A percentile compares a stretch with the other conserved stretches of the same genome.
phyloP scores from a whole-genome alignment of 2,113 vertebrate genomes.

The Gulo gulo region DNA sequence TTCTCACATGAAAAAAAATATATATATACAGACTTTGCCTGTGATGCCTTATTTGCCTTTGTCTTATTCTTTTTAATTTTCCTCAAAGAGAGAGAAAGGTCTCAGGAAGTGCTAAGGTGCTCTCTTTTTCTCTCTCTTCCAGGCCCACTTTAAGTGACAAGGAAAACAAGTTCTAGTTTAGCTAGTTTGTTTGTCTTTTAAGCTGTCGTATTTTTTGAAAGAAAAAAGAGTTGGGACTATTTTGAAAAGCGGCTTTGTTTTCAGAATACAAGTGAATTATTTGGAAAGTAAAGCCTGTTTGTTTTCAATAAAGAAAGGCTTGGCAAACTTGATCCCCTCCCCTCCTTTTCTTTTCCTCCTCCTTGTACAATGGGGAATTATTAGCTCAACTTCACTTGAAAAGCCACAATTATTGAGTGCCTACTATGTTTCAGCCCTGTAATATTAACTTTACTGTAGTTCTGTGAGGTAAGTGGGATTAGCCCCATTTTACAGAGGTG shows the following conservation, averaged over 20 bases:
- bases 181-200: background rate
- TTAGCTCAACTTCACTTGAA: background rate
- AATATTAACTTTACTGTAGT: background rate
- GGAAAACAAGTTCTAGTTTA: conserved; percentile 27
- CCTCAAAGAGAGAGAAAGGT: background rate
- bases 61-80: conserved; percentile 61
- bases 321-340: background rate
- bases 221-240: background rate
- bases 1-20: conserved; percentile 46
- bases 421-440: background rate
- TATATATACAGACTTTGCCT: background rate
- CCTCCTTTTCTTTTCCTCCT: background rate
- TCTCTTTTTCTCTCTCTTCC: background rate
- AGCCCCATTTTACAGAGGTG: background rate
- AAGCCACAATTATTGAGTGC: background rate
- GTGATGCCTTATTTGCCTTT: conserved; percentile 45
- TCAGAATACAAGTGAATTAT: conserved; percentile 43
- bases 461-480: background rate
- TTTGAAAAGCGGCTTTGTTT: conserved; percentile 53
- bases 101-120: background rate
- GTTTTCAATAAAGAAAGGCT: background rate
- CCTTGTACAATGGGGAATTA: background rate
- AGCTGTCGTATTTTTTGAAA: conserved; percentile 5
- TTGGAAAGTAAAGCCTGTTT: background rate
- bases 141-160: conserved; percentile 12